phyloP scores from a whole-genome alignment of 2,113 vertebrate species.

The Daphoenositta chrysoptera region DNA sequence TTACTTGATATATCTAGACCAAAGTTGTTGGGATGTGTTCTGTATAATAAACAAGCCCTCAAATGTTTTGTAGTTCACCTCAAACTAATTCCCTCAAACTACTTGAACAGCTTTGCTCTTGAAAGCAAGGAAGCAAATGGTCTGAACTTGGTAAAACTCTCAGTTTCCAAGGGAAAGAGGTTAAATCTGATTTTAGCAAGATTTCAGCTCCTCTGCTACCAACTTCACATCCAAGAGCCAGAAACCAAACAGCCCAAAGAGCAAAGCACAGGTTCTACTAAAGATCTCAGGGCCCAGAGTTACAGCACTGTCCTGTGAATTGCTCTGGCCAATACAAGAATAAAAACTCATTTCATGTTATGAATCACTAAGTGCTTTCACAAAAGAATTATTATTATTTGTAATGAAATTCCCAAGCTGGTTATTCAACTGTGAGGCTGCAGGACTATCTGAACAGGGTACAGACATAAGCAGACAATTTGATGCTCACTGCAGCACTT shows the following conservation, averaged over 20 bases:
- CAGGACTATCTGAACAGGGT: not conserved
- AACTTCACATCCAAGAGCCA: not conserved
- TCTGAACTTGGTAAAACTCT: not conserved
- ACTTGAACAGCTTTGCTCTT: not conserved
- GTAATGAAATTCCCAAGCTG: not conserved
- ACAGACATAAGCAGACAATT: not conserved
- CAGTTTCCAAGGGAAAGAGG: not conserved
- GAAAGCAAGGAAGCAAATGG: not conserved
- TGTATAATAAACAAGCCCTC: not conserved
- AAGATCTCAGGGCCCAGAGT: not conserved
- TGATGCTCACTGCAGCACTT: not conserved
- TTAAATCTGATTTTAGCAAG: not conserved
- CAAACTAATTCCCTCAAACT: not conserved
- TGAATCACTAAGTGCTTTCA: not conserved
- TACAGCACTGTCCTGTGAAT: not conserved
- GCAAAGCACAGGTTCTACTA: not conserved
- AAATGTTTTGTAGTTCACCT: not conserved
- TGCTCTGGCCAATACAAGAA: not conserved
- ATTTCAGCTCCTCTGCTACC: not conserved
- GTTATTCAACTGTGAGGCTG: not conserved
- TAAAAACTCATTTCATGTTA: not conserved
- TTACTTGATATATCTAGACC: not conserved
- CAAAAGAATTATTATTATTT: not conserved
- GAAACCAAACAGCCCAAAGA: not conserved
- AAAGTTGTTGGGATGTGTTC: not conserved